Evolutionary conservation across 2,888 invertebrate species (phyloP).

Genomic region (Eupithecia insigniata): DNA sequence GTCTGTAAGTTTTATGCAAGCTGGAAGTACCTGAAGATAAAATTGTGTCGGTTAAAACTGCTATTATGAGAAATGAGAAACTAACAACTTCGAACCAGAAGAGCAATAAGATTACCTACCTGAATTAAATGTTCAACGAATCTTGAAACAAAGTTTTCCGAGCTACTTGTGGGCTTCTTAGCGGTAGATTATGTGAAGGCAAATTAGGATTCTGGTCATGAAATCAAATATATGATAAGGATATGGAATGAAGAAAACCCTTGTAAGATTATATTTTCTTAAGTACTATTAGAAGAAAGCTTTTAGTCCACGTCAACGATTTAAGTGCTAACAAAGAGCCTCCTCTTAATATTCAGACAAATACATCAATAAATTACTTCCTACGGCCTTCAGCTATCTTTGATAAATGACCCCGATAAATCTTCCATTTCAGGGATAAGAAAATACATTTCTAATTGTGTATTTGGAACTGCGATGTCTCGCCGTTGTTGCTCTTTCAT

Average conservation of each 20-base stretch:
- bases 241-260: background rate
- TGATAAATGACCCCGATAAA: conserved; percentile 71
- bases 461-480: conserved; percentile 4
- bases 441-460: conserved; percentile 9
- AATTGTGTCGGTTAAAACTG: conserved; percentile 13
- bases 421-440: conserved; percentile 58
- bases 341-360: conserved; percentile 30
- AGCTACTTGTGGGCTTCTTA: background rate
- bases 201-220: conserved; percentile 3
- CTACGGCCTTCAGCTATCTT: conserved; percentile 54
- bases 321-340: conserved; percentile 8
- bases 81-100: background rate
- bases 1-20: conserved; percentile 10
- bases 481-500: background rate
- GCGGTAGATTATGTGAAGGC: background rate
- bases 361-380: conserved; percentile 47
- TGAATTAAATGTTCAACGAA: background rate
- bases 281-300: conserved; percentile 1
- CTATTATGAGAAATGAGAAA: conserved; percentile 15
- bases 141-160: background rate
- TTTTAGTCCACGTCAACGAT: conserved; percentile 3
- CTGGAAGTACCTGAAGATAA: conserved; percentile 14
- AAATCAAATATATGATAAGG: background rate
- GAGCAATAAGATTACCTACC: background rate
- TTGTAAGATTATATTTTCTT: background rate